Conservation (phyloP, 2,888 invertebrate genomes). For the Arge pagana region DNA sequence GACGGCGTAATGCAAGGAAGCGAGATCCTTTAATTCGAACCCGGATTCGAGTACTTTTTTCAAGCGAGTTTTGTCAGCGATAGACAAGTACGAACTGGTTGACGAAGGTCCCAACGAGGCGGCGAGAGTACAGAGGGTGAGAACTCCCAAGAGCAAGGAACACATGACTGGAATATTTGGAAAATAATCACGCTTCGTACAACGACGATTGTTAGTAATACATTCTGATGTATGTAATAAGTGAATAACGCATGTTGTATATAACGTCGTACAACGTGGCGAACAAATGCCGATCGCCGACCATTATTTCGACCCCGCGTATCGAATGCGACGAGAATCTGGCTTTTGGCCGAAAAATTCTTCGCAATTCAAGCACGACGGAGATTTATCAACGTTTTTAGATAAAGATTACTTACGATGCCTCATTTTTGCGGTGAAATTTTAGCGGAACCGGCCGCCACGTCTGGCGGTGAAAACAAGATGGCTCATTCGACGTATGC, state of each 20-base stretch:
- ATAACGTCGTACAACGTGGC: too few relatives aligned
- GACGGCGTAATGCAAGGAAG: conserved; percentile 73
- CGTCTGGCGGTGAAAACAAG: conserved; percentile 49
- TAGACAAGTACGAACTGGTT: conserved; percentile 50
- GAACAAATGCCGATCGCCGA: too few relatives aligned
- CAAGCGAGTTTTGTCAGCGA: conserved; percentile 45
- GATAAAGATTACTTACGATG: conserved; percentile 39
- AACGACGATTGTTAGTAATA: conserved; percentile 1
- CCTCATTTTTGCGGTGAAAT: conserved; percentile 37
- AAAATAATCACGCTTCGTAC: neutral
- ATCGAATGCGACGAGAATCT: too few relatives aligned
- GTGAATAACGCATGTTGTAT: conserved; percentile 4
- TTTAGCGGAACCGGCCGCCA: conserved; percentile 46
- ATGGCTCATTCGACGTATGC: conserved; percentile 43
- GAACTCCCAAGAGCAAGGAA: conserved; percentile 28
- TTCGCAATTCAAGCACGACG: neutral
- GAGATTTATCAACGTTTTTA: neutral
- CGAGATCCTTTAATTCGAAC: conserved; percentile 62
- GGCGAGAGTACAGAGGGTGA: conserved; percentile 26
- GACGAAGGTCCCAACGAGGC: conserved; percentile 40
- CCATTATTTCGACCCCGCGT: too few relatives aligned
- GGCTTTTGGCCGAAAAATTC: neutral
- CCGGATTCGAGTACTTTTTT: conserved; percentile 50
- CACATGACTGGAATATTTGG: conserved; percentile 35
- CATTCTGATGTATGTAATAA: neutral